A percentile compares a stretch with the other conserved stretches of the same genome.
phyloP scores from a whole-genome alignment of 2,113 vertebrate genomes.

The Dipodomys merriami region DNA sequence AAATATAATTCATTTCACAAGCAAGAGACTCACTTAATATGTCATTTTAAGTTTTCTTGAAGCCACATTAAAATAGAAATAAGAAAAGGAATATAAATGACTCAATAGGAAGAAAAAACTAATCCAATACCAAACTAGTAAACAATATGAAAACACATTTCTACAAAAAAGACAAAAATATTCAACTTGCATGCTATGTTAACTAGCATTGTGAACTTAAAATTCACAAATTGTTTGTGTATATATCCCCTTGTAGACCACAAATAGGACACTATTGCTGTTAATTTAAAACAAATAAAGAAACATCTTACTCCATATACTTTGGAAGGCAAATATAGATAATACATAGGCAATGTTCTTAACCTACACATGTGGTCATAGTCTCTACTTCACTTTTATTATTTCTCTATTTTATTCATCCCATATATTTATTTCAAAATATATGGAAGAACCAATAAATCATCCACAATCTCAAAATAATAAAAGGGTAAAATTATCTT shows the following conservation, averaged over 20 bases:
- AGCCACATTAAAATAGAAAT: neutral
- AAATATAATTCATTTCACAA: neutral
- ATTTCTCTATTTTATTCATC: neutral
- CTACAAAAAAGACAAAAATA: neutral
- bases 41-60: neutral
- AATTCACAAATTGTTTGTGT: too few relatives aligned
- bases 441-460: neutral
- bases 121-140: neutral
- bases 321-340: neutral
- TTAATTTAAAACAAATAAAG: neutral
- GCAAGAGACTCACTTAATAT: neutral
- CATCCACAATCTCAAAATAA: neutral
- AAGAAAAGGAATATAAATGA: neutral
- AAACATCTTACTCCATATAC: neutral
- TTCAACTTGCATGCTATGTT: too few relatives aligned
- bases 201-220: too few relatives aligned
- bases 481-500: neutral
- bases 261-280: neutral
- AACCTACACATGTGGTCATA: too few relatives aligned
- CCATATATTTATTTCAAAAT: neutral
- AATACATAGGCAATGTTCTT: neutral
- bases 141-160: neutral
- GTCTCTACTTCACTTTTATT: neutral
- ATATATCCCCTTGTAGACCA: too few relatives aligned
- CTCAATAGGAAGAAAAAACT: neutral